Base-by-base conservation (phyloP, 2,888 invertebrate genomes). In the Rhingia campestris region DNA sequence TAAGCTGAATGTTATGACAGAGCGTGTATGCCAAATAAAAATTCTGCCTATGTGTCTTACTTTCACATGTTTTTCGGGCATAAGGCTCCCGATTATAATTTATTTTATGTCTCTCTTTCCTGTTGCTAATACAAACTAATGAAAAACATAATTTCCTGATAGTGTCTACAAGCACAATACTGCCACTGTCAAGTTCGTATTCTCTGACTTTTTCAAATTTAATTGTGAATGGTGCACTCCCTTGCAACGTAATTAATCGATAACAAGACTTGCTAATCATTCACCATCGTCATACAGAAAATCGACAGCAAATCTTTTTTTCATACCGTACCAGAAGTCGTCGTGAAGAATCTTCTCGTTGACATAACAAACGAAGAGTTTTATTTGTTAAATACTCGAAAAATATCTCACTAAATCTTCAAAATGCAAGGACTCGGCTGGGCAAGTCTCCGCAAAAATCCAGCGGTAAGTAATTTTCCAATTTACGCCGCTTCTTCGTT, bases 371-470 rank as follows among this genome's bases (percentile, higher is more conserved):
- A 66, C 47, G 32, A 33, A 54, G 14, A 33, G 12, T 64, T 79
- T 47, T 35, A 22, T 75, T 66, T 58, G 66, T 77, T 22, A 39
- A 30, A 6, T 43, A 72, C 10, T 33, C 35, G 43, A 43, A 43
- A 37, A 30, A 43, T 66, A 56, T 30, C 14, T 4, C 7, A 77
- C 6, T 33, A 63, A 43, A 59, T 32, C 53, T 58, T 49, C 87
- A 94, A 90, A 88, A 96, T 96, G 96, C 95, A 95, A 91, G 96
- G 96, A 86, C 89, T 96, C 88, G 93, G 93, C 81, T 77, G 95
- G 22, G 91, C 93, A 63, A 95, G 95, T 88, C 91, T 96, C 84
- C 95, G 95, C 90, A 96, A 94, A 91, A 95, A 96, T 91, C 95
- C 95, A 88, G 94, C 96, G 88, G 96, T 96, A 92, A 94, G 95